Evolutionary conservation across 2,888 invertebrate genomes (phyloP).

Genomic region (Drosophila aldrichi): DNA sequence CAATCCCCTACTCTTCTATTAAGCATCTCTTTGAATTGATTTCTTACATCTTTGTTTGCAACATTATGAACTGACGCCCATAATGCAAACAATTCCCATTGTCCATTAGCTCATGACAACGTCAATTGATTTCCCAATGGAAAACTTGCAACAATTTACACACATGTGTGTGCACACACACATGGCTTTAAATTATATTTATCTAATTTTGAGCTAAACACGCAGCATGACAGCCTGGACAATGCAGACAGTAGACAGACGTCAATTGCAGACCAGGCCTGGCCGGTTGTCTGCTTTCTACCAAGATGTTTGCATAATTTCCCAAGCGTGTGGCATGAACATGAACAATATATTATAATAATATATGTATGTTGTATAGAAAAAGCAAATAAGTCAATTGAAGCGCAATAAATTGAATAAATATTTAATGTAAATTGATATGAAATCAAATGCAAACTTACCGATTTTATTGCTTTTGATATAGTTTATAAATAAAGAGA

Average conservation of each 20-base stretch:
- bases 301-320: slow-evolving; percentile 39
- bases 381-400: slow-evolving; percentile 1
- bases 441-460: too few relatives aligned
- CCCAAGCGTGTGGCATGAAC: slow-evolving; percentile 23
- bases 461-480: too few relatives aligned
- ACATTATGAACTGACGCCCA: background rate
- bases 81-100: slow-evolving; percentile 56
- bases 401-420: background rate
- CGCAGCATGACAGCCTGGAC: slow-evolving; percentile 18
- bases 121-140: slow-evolving; percentile 69
- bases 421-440: background rate
- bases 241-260: slow-evolving; percentile 5
- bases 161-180: slow-evolving; percentile 57
- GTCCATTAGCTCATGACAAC: slow-evolving; percentile 74
- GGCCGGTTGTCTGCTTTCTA: slow-evolving; percentile 6
- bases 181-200: slow-evolving; percentile 69
- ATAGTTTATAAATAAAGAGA: too few relatives aligned
- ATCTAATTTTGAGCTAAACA: slow-evolving; percentile 70
- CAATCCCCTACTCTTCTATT: background rate
- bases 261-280: slow-evolving; percentile 31
- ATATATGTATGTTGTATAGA: background rate
- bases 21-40: background rate
- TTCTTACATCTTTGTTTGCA: slow-evolving; percentile 23
- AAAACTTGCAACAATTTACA: slow-evolving; percentile 66
- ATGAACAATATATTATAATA: background rate